phyloP scores from a whole-genome alignment of 2,797 vertebrate genomes.

The Artibeus lituratus region DNA sequence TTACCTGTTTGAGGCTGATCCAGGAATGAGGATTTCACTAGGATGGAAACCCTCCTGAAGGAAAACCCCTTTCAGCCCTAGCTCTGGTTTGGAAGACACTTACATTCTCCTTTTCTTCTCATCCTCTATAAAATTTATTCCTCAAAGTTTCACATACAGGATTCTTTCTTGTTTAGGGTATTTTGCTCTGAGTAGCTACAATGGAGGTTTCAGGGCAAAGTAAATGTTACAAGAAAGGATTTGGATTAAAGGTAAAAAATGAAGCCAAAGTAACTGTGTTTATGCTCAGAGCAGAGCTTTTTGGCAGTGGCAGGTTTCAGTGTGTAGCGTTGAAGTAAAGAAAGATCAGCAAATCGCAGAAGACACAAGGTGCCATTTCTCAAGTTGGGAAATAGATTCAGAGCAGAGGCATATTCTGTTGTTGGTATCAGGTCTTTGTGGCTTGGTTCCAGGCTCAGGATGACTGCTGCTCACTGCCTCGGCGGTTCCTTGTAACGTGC shows the following conservation, averaged over 20 bases:
- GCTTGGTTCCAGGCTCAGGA: neutral
- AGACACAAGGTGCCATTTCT: neutral
- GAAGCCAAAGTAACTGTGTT: neutral
- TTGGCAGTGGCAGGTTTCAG: neutral
- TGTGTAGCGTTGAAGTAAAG: neutral
- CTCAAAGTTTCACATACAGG: neutral
- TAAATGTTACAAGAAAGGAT: neutral
- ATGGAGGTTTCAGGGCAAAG: neutral
- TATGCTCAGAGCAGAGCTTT: neutral
- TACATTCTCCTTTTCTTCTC: neutral
- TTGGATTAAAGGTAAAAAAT: neutral
- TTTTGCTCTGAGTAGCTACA: neutral
- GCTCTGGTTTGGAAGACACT: neutral
- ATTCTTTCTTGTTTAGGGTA: neutral
- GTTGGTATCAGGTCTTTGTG: neutral
- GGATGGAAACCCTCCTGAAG: neutral
- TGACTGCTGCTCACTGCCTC: neutral
- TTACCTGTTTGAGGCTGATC: neutral
- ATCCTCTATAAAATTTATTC: neutral
- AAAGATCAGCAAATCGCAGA: neutral
- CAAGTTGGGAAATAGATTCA: neutral
- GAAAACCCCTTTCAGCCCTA: neutral
- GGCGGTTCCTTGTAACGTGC: neutral
- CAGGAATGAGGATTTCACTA: neutral
- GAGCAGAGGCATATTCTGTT: neutral